Conservation (phyloP, 2,888 invertebrate species). For the Norana najaformis region DNA sequence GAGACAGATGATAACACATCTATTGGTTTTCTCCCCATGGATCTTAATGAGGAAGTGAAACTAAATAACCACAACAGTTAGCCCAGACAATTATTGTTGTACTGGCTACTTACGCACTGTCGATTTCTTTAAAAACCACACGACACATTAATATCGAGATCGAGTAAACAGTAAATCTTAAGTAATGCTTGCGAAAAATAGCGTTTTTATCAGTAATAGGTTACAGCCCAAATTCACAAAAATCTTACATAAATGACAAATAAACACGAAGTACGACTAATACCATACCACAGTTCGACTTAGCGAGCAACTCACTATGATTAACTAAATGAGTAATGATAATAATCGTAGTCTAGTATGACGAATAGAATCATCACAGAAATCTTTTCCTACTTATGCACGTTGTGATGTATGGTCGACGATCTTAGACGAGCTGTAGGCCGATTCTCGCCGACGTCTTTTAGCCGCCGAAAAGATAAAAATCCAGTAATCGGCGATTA, state of each 20-base stretch:
- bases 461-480: background rate
- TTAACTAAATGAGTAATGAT: background rate
- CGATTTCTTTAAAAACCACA: no score
- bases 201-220: background rate
- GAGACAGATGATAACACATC: no score
- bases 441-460: background rate
- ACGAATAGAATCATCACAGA: background rate
- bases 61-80: background rate
- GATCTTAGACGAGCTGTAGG: background rate
- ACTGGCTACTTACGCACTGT: background rate
- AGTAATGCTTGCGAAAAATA: background rate
- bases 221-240: background rate
- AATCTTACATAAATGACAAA: background rate
- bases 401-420: slow-evolving; percentile 1
- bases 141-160: no score
- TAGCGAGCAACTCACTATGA: background rate
- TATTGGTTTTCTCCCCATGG: no score
- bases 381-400: background rate
- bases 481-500: background rate
- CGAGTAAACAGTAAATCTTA: background rate
- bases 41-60: no score
- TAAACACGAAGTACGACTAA: background rate
- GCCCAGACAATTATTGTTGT: background rate
- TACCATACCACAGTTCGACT: background rate
- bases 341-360: background rate